Evolutionary conservation across 2,113 vertebrate species (phyloP).

Genomic region (Scopus umbretta): DNA sequence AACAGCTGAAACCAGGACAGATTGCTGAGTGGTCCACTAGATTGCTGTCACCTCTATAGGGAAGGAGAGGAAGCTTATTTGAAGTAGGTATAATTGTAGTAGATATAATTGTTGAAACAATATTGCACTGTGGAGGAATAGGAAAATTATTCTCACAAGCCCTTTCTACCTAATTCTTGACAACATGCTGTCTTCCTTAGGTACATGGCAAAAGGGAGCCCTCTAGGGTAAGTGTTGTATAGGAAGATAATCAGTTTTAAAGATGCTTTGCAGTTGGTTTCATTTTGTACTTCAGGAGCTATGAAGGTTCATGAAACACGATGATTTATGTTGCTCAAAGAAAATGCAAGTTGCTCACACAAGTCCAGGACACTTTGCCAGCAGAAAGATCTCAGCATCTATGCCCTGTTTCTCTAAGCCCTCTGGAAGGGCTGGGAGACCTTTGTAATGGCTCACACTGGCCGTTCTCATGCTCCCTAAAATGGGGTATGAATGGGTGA

Average conservation of each 20-base stretch:
- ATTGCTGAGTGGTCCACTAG: neutral
- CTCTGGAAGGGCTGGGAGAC: neutral
- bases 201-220: neutral
- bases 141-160: neutral
- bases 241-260: neutral
- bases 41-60: neutral
- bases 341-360: neutral
- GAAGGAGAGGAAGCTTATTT: neutral
- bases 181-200: rapidly evolving
- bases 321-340: neutral
- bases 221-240: neutral
- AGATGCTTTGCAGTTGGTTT: neutral
- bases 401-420: neutral
- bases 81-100: no score
- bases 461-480: neutral
- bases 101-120: neutral
- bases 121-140: neutral
- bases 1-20: no score
- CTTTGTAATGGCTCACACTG: neutral
- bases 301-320: neutral
- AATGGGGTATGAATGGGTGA: neutral
- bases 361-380: neutral
- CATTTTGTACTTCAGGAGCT: neutral
- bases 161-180: neutral
- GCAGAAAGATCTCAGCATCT: neutral